Evolutionary conservation across 2,113 vertebrate genomes (phyloP).

Genomic region (Procavia capensis): DNA sequence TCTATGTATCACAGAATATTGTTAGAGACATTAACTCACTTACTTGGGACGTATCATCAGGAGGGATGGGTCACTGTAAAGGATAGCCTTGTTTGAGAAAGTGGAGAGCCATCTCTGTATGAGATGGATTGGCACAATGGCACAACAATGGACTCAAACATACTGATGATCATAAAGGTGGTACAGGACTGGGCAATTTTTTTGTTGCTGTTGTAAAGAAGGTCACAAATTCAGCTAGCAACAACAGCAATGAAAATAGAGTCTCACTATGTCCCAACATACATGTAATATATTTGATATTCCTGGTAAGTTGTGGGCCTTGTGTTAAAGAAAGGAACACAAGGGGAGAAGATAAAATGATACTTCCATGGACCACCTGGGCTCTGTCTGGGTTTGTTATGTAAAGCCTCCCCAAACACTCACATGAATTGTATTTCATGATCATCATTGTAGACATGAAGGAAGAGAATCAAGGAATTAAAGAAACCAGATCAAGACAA

Average conservation of each 20-base stretch:
- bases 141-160: background rate
- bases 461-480: background rate
- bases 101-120: background rate
- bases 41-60: background rate
- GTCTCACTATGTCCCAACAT: accelerated
- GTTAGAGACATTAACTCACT: background rate
- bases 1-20: background rate
- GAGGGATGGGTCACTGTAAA: too few species aligned
- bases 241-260: background rate
- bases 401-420: too few species aligned
- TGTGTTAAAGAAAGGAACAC: background rate
- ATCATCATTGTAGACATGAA: background rate
- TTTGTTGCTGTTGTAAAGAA: background rate
- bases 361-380: accelerated
- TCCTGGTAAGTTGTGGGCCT: background rate
- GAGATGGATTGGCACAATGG: background rate
- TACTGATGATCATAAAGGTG: background rate
- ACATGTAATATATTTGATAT: background rate
- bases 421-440: background rate
- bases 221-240: background rate
- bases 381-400: background rate
- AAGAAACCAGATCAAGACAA: background rate
- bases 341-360: background rate
- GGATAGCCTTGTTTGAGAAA: too few species aligned
- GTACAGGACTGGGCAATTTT: background rate